Evolutionary conservation across 2,888 invertebrate genomes (phyloP), one percentile per base, ranked within the genome.

Genomic region (Idaea dimidiata): DNA sequence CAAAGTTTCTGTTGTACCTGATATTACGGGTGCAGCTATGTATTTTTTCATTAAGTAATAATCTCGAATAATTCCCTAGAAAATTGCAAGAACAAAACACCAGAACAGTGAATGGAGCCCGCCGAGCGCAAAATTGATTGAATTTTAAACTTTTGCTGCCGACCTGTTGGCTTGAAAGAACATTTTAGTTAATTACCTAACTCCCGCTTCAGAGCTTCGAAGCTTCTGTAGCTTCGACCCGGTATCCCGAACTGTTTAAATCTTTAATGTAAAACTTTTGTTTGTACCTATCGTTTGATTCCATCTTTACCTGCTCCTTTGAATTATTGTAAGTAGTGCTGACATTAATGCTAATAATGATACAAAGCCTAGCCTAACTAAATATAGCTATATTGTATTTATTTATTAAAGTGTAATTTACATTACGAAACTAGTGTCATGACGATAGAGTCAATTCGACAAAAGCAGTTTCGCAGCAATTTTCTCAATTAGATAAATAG

Each of bases 81-180:
- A 60, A 81, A 76, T 77, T 74, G 73, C 71, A 74, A 69, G 73
- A 77, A 73, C 73, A 74, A 81, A 79, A 79, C 72, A 69, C 59
- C 65, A 68, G 63, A 70, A 74, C 79, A 70, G 73, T 75, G 74
- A 79, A 77, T 76, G 71, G 74, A 67, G 70, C 71, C 77, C 69
- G 72, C 70, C 70, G 74, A 78, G 77, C 80, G 76, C 74, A 72
- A 83, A 85, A 85, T 85, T 84, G 82, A 86, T 85, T 83, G 80
- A 83, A 83, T 84, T 84, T 81, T 81, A 83, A 84, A 84, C 81
- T 84, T 83, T 75, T 66, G 66, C 65, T 59, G 67, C 67, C 32
- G 70, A 74, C 72, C 75, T 72, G 67, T 73, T 72, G 68, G 72
- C 69, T 72, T 67, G 66, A 67, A 65, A 67, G 64, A 74, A 75